Evolutionary conservation across 37 sponge, comb jelly and placozoan genomes (phyloP).

Genomic region (Tethya wilhelma): DNA sequence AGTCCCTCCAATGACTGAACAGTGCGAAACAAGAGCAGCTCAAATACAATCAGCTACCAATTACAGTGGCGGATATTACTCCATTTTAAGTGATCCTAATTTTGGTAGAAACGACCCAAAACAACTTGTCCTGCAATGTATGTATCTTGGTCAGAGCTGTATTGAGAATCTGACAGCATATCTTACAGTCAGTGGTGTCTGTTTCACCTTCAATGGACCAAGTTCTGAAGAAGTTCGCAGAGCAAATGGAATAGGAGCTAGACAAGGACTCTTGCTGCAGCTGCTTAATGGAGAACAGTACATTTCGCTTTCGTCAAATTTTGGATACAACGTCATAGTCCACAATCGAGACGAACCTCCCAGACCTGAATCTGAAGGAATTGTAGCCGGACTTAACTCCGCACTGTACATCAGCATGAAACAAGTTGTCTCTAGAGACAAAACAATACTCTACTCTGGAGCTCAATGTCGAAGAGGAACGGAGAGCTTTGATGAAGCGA

Average conservation of each 20-base stretch:
- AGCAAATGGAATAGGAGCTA: constrained; percentile 4
- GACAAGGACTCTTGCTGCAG: constrained; percentile 16
- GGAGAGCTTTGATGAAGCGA: neutral
- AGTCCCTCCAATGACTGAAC: too few species aligned
- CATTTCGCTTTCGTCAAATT: neutral
- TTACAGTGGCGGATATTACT: too few species aligned
- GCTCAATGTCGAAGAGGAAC: neutral
- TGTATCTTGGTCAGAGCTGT: constrained; percentile 8
- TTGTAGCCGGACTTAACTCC: constrained; percentile 7
- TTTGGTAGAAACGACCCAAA: neutral
- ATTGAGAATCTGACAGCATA: too few species aligned
- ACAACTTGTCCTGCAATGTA: neutral
- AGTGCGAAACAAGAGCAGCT: too few species aligned
- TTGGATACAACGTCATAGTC: constrained; percentile 2
- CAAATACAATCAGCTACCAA: too few species aligned
- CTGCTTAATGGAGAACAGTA: neutral
- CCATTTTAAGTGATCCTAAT: too few species aligned
- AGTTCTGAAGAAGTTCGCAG: neutral
- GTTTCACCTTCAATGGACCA: constrained; percentile 40
- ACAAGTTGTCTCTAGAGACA: constrained; percentile 1
- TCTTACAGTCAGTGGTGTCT: constrained; percentile 12
- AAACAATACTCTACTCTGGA: constrained; percentile 1
- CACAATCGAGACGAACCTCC: constrained; percentile 29
- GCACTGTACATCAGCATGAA: constrained; percentile 19
- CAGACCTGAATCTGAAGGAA: constrained; percentile 12